These are phyloP conservation scores for Cremastinae sp. DNA, from an alignment of 2,888 invertebrate species.

Conservation along the genomic window DNA sequence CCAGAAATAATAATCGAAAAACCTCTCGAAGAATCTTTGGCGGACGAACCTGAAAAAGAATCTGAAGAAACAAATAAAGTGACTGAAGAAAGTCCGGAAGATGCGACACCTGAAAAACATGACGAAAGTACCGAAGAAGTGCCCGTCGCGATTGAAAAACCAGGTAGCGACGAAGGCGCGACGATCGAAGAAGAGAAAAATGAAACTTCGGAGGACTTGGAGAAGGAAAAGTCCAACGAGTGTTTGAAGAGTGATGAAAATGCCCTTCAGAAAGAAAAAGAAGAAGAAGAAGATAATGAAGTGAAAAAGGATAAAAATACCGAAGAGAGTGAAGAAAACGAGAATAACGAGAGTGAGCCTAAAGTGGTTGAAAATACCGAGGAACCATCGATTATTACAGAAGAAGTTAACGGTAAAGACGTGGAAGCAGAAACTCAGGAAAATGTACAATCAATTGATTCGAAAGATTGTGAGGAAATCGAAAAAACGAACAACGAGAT, in stretches of 20 bases:
- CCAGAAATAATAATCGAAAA: slow-evolving; percentile 7
- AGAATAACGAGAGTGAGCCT: not conserved
- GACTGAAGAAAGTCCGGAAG: not conserved
- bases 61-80: no score
- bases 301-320: not conserved
- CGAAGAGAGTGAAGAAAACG: slow-evolving; percentile 3
- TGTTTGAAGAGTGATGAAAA: not conserved
- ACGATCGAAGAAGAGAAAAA: not conserved
- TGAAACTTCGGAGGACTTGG: not conserved
- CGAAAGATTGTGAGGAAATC: not conserved
- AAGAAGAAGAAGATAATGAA: not conserved
- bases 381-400: not conserved
- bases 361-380: not conserved
- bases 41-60: no score
- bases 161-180: not conserved
- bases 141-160: not conserved
- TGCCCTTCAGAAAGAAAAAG: not conserved
- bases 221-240: not conserved
- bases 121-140: not conserved
- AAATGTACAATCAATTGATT: no score
- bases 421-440: not conserved
- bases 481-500: not conserved
- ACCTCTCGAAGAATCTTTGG: not conserved
- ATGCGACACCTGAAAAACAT: not conserved
- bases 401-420: not conserved